These are phyloP conservation scores for Xestia rhomboidea DNA, from an alignment of 2,888 invertebrate species.

Conservation along the genomic window DNA sequence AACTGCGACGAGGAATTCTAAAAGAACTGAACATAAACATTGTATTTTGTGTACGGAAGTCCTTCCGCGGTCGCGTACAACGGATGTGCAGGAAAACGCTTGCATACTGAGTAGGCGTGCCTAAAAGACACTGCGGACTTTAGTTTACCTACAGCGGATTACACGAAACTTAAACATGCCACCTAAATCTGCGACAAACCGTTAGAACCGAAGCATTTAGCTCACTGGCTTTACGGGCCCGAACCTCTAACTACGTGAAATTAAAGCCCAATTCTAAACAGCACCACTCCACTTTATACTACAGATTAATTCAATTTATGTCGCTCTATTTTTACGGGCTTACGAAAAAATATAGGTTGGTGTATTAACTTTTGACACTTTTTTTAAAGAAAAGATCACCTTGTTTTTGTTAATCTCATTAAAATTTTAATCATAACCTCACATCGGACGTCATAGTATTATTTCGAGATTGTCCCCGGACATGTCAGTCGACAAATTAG, in stretches of 20 bases:
- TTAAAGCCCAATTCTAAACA: conserved; percentile 70
- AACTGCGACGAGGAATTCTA: conserved; percentile 87
- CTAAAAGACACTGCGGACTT: conserved; percentile 90
- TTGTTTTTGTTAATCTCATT: conserved; percentile 82
- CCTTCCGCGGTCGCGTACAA: conserved; percentile 89
- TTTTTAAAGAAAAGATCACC: conserved; percentile 49
- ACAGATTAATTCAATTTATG: conserved; percentile 68
- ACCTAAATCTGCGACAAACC: conserved; percentile 86
- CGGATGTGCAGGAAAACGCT: conserved; percentile 90
- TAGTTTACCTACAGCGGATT: conserved; percentile 88
- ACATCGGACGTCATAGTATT: conserved; percentile 80
- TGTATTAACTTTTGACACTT: conserved; percentile 69
- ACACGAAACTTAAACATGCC: conserved; percentile 89
- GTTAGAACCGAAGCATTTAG: conserved; percentile 80
- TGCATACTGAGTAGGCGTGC: conserved; percentile 90
- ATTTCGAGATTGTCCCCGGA: conserved; percentile 83
- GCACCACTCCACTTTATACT: conserved; percentile 67
- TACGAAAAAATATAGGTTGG: conserved; percentile 54
- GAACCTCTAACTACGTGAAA: conserved; percentile 73
- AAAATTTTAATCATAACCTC: conserved; percentile 85
- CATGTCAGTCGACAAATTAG: conserved; percentile 89
- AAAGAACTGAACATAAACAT: conserved; percentile 88
- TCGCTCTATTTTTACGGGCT: conserved; percentile 61
- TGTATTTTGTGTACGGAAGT: conserved; percentile 90
- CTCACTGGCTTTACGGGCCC: conserved; percentile 76